Percentiles rank a stretch among this genome's conserved stretches.
Evolutionary conservation across 1,140 invertebrate species (phyloP).

Genomic region (Trichoplusia ni): DNA sequence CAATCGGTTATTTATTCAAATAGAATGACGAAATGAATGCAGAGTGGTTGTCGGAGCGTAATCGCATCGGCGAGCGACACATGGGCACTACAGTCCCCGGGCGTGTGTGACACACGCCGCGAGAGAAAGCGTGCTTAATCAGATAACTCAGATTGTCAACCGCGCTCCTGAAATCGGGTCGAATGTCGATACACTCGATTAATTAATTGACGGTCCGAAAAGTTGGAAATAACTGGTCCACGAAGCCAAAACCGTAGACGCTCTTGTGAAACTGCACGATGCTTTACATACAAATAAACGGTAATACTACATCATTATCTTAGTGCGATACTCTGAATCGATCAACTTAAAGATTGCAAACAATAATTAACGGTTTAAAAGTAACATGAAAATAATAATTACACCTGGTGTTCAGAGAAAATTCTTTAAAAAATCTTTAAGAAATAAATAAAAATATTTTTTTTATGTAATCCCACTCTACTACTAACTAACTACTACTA

Average conservation of each 20-base stretch:
- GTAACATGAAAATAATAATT: too few relatives aligned
- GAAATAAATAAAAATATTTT: too few relatives aligned
- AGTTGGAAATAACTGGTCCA: slow-evolving; percentile 71
- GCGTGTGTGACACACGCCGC: slow-evolving; percentile 51
- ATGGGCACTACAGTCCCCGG: slow-evolving; percentile 48
- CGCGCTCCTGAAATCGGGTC: slow-evolving; percentile 80
- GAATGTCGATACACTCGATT: slow-evolving; percentile 79
- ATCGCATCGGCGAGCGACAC: slow-evolving; percentile 45
- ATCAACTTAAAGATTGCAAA: too few relatives aligned
- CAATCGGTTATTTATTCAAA: slow-evolving; percentile 74
- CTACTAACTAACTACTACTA: too few relatives aligned
- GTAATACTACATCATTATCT: background rate
- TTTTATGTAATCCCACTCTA: too few relatives aligned
- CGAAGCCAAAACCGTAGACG: slow-evolving; percentile 58
- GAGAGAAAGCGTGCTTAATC: slow-evolving; percentile 81
- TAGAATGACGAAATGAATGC: slow-evolving; percentile 73
- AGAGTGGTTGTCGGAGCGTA: slow-evolving; percentile 60
- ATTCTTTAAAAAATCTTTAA: too few relatives aligned
- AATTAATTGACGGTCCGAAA: slow-evolving; percentile 79
- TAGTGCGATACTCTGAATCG: background rate
- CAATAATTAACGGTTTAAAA: too few relatives aligned
- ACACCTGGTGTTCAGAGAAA: too few relatives aligned
- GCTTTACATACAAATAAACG: slow-evolving; percentile 14
- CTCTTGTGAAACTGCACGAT: slow-evolving; percentile 58
- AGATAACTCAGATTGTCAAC: slow-evolving; percentile 81